Conservation (phyloP, 35 echinoderm and acorn worm genomes). For the Stichopus chloronotus region DNA sequence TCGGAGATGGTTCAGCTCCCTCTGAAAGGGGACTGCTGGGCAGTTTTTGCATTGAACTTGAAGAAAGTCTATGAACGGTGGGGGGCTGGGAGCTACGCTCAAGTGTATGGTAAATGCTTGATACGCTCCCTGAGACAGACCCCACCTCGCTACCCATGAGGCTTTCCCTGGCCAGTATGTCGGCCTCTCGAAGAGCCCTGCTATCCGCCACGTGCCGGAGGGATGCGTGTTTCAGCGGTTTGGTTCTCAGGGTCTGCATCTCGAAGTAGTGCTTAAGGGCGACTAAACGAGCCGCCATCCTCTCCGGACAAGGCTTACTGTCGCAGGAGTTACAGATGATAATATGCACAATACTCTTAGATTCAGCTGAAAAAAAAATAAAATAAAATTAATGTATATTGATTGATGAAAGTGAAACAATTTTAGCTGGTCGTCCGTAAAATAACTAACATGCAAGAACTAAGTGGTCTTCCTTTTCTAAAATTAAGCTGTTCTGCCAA, state of each 20-base stretch:
- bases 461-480: too few species aligned
- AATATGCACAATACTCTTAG: conserved; percentile 36
- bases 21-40: neutral
- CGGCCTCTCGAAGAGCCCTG: conserved; percentile 40
- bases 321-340: conserved; percentile 17
- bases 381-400: neutral
- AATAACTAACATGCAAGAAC: too few species aligned
- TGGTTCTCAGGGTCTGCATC: conserved; percentile 7
- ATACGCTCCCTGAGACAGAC: conserved; percentile 16
- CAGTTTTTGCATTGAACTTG: neutral
- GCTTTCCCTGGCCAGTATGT: conserved; percentile 50
- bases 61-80: neutral
- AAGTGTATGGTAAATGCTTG: neutral
- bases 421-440: too few species aligned
- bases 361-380: conserved; percentile 15
- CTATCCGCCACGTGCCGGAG: conserved; percentile 58
- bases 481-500: too few species aligned
- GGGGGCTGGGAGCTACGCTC: neutral
- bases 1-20: neutral
- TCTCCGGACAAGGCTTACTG: neutral
- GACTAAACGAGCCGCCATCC: neutral
- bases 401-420: too few species aligned
- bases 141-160: conserved; percentile 13
- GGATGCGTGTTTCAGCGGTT: conserved; percentile 50
- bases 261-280: conserved; percentile 53